phyloP scores from a whole-genome alignment of 2,797 vertebrate species.

The Neomorphus geoffroyi region DNA sequence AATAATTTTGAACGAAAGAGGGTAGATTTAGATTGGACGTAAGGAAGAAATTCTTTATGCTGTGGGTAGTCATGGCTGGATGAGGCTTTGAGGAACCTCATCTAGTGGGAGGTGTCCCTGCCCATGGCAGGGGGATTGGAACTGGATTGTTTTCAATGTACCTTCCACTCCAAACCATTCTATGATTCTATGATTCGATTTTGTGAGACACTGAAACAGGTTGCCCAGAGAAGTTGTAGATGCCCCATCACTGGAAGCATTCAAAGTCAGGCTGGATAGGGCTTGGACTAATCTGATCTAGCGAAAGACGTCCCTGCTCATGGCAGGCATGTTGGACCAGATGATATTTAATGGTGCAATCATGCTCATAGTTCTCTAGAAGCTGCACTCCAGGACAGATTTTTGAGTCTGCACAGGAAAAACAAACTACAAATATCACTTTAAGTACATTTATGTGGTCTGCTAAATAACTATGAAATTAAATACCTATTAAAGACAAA shows the following conservation, averaged over 20 bases:
- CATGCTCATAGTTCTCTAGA: not conserved
- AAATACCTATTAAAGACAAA: not conserved
- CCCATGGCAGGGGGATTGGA: too few species aligned
- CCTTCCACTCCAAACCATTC: too few species aligned
- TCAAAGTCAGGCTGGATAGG: not conserved
- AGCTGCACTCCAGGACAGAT: not conserved
- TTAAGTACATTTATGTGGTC: not conserved
- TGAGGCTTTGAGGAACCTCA: too few species aligned
- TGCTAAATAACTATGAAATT: not conserved
- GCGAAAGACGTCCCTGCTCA: not conserved
- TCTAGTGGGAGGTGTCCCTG: too few species aligned
- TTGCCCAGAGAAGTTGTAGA: not conserved
- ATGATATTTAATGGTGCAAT: not conserved
- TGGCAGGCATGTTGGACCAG: rapidly evolving
- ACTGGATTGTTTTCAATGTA: too few species aligned
- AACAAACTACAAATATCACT: not conserved
- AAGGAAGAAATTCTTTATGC: not conserved
- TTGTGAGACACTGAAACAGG: not conserved
- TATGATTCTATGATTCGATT: too few species aligned
- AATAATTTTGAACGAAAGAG: not conserved
- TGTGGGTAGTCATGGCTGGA: not conserved
- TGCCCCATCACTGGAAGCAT: not conserved
- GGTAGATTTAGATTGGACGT: not conserved
- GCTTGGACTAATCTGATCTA: not conserved
- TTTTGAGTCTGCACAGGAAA: not conserved